These are phyloP conservation scores for Psittacula echo DNA, from an alignment of 2,797 vertebrate genomes.

Conservation along the genomic window DNA sequence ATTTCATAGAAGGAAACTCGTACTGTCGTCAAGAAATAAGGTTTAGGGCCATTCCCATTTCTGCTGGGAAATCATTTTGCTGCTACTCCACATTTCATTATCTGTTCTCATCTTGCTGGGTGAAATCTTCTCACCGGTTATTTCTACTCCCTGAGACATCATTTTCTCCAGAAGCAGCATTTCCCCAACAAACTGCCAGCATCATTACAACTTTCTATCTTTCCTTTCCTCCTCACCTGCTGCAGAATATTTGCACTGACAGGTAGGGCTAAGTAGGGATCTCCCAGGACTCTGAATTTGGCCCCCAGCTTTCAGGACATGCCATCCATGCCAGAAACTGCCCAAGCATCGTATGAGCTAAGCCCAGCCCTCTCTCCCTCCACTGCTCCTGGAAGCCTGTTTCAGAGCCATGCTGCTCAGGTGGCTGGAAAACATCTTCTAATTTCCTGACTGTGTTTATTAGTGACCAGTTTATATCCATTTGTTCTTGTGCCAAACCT, in stretches of 20 bases:
- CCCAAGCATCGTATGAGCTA: neutral
- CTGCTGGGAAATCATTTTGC: neutral
- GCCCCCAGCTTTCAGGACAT: neutral
- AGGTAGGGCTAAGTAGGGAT: neutral
- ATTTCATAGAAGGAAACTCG: neutral
- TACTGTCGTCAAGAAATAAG: neutral
- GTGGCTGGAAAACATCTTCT: slow-evolving; percentile 41
- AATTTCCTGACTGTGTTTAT: slow-evolving; percentile 17
- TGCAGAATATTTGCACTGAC: neutral
- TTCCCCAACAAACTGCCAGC: neutral
- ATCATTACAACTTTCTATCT: neutral
- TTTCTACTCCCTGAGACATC: neutral
- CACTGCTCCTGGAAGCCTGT: neutral
- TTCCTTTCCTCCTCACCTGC: neutral
- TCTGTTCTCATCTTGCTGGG: neutral
- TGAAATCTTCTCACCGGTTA: neutral
- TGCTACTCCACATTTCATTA: neutral
- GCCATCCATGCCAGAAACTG: neutral
- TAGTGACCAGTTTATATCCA: slow-evolving; percentile 23
- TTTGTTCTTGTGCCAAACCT: slow-evolving; percentile 24
- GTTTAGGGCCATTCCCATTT: neutral
- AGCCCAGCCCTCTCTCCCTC: neutral
- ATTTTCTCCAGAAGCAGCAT: neutral
- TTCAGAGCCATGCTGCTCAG: neutral
- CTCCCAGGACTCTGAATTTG: neutral